Base-by-base conservation (phyloP, 2,797 vertebrate species). In the Thaleichthys pacificus region DNA sequence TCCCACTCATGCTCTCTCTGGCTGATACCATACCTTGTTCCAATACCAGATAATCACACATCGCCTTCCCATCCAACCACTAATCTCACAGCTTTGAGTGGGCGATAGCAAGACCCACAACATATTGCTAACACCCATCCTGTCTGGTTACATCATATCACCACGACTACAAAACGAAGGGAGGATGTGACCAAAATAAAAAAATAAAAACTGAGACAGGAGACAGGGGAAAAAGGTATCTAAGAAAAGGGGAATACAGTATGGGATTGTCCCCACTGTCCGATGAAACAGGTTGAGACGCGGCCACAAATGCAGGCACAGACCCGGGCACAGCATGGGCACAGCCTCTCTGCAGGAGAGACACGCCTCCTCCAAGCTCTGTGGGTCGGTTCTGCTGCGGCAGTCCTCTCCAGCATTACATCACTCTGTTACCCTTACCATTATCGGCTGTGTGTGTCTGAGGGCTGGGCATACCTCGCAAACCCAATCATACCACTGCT, bases 291-390 rank as follows among this genome's bases (percentile, higher is more conserved):
- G 51, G 51, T n/a, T 17, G 5, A 56, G 21, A 66, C 22, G 24
- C 47, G 35, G 30, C 15, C n/a, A 22, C 30, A 65, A 35, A 47
- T 12, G 62, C 32, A 38, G 65, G 56, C 49, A 35, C n/a, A 54
- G 60, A 64, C 47, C 9, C 26, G 68, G 84, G 76, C 75, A 74
- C 74, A 24, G 70, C 61, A 32, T 64, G 71, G 71, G 71, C 71
- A 71, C 4, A 30, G 71, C 79, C 84, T 77, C 82, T 86, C 86
- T 78, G 84, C 86, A 88, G 84, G 83, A 79, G 78, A 78, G 88
- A 86, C 89, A 89, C 86, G 82, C 88, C 89, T 86, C 87, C 88
- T 80, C 73, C 75, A 78, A 84, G 82, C 80, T 80, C 77, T 28
- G 81, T 80, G 88, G 72, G 84, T 85, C 6, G 26, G 66, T 66